Percentiles rank a stretch among this genome's conserved stretches.
Evolutionary conservation across 1,140 invertebrate species (phyloP).

Genomic region (Anoplophora glabripennis): DNA sequence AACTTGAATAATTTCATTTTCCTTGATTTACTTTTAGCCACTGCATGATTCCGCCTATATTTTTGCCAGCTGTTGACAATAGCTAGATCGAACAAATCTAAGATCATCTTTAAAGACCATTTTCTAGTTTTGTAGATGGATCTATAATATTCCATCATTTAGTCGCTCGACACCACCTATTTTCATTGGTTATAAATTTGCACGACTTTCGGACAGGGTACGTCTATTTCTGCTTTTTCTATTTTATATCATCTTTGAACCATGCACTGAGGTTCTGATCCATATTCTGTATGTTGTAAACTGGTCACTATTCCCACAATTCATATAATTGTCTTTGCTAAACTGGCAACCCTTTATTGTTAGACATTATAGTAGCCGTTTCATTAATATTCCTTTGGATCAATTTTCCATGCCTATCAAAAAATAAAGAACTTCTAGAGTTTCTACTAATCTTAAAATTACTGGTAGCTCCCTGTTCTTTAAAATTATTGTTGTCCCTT

Average conservation of each 20-base stretch:
- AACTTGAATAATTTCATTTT: too few species aligned
- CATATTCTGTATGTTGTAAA: not conserved
- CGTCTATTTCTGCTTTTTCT: constrained; percentile 2
- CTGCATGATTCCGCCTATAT: too few species aligned
- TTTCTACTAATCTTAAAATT: constrained; percentile 24
- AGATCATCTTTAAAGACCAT: too few species aligned
- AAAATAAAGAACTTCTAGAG: constrained; percentile 34
- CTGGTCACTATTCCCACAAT: constrained; percentile 13
- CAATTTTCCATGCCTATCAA: constrained; percentile 31
- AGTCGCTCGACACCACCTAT: constrained; percentile 21
- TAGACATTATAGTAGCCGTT: constrained; percentile 21
- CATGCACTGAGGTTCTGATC: too few species aligned
- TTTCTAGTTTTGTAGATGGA: too few species aligned
- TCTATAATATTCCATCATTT: too few species aligned
- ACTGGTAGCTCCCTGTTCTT: constrained; percentile 17
- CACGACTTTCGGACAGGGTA: constrained; percentile 14
- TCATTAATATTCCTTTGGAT: constrained; percentile 7
- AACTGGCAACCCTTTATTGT: constrained; percentile 14
- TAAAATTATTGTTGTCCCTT: constrained; percentile 15
- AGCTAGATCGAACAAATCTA: too few species aligned
- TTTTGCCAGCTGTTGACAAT: too few species aligned
- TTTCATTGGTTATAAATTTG: constrained; percentile 16
- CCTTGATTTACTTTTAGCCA: too few species aligned
- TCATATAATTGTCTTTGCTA: constrained; percentile 15
- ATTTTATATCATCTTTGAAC: not conserved